Evolutionary conservation across 2,113 vertebrate genomes (phyloP).

Genomic region (Machaerirhynchus nigripectus): DNA sequence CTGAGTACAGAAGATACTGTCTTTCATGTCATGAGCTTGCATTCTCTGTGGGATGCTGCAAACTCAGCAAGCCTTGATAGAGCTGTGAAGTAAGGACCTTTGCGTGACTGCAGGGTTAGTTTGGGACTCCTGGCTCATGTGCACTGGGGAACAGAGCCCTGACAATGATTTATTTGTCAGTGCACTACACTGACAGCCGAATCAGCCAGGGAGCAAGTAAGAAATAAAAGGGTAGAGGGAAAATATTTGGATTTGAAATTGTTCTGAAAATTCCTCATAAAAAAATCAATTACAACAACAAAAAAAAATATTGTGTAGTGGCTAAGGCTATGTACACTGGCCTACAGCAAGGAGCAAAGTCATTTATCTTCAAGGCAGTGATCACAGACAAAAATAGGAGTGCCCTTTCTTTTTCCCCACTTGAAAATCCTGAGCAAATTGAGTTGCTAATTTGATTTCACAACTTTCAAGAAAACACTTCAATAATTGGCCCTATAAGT

Average conservation of each 20-base stretch:
- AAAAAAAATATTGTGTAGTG: not conserved
- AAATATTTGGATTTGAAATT: slow-evolving; percentile 56
- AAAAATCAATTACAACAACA: slow-evolving; percentile 58
- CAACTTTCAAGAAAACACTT: not conserved
- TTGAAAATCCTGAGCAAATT: slow-evolving; percentile 30
- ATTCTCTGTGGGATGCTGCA: not conserved
- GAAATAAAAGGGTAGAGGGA: slow-evolving; percentile 40
- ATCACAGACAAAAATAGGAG: not conserved
- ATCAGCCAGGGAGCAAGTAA: slow-evolving; percentile 33
- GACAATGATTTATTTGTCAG: slow-evolving; percentile 66
- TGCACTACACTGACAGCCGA: slow-evolving; percentile 15
- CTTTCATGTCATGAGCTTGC: not conserved
- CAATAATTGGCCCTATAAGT: not conserved
- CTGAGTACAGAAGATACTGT: not conserved
- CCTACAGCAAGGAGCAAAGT: not conserved
- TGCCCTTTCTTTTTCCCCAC: not conserved
- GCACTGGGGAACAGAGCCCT: not conserved
- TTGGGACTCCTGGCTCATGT: not conserved
- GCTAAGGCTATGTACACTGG: not conserved
- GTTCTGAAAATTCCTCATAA: slow-evolving; percentile 62
- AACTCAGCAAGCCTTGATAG: slow-evolving; percentile 5
- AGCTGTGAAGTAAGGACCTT: not conserved
- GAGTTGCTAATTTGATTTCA: slow-evolving; percentile 19
- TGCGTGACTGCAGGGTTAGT: not conserved
- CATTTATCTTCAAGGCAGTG: slow-evolving; percentile 52